These are phyloP conservation scores for Omphaloscelis lunosa DNA, from an alignment of 2,888 invertebrate species.

Conservation along the genomic window DNA sequence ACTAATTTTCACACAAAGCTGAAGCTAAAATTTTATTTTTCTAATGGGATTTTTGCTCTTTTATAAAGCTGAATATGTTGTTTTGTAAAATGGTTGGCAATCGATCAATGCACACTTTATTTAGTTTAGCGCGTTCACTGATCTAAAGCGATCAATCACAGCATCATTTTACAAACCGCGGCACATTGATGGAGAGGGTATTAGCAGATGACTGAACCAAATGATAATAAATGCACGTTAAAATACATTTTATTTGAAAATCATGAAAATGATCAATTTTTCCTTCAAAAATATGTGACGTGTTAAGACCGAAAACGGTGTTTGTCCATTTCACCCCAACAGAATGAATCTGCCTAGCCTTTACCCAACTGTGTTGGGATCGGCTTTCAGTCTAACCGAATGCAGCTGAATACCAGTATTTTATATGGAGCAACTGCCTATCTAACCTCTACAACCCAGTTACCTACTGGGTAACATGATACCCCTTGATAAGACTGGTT, in stretches of 20 bases:
- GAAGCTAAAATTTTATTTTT: conserved; percentile 13
- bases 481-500: too few relatives aligned
- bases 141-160: conserved; percentile 22
- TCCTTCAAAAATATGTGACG: neutral
- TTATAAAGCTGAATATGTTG: conserved; percentile 15
- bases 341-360: neutral
- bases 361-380: too few relatives aligned
- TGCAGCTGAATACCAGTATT: too few relatives aligned
- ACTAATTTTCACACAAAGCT: conserved; percentile 10
- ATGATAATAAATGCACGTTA: neutral
- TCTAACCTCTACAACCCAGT: too few relatives aligned
- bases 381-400: too few relatives aligned
- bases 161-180: conserved; percentile 23
- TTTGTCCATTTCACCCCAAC: neutral
- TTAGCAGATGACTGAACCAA: conserved; percentile 1
- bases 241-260: neutral
- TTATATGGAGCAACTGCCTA: too few relatives aligned
- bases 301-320: neutral
- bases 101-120: conserved; percentile 32
- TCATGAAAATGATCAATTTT: neutral
- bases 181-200: neutral
- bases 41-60: neutral
- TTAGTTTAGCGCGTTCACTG: conserved; percentile 9
- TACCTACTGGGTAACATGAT: too few relatives aligned
- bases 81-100: conserved; percentile 13